phyloP scores from a whole-genome alignment of 2,888 invertebrate genomes.

The Limnephilus rhombicus region DNA sequence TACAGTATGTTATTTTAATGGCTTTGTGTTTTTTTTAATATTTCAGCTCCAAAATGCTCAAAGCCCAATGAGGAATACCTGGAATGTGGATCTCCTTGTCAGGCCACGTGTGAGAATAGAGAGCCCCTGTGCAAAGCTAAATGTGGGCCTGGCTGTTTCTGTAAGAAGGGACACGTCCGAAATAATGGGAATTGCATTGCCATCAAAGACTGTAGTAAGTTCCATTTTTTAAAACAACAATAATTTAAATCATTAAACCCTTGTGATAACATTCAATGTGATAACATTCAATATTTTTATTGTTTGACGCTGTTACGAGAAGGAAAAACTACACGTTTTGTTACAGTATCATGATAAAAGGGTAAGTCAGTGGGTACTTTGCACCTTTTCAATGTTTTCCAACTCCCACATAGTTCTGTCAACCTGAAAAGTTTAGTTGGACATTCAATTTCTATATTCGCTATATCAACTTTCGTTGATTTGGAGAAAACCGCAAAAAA shows the following conservation, averaged over 20 bases:
- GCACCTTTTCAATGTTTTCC: too few relatives aligned
- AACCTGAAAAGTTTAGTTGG: too few relatives aligned
- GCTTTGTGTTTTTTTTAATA: not conserved
- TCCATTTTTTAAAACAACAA: not conserved
- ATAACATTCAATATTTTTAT: too few relatives aligned
- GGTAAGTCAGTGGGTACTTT: too few relatives aligned
- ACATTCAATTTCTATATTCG: too few relatives aligned
- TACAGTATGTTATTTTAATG: not conserved
- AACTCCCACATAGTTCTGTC: too few relatives aligned
- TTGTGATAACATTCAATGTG: too few relatives aligned
- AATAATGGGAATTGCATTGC: constrained; percentile 26
- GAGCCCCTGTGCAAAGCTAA: not conserved
- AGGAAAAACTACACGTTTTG: not conserved
- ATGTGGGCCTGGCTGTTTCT: constrained; percentile 39
- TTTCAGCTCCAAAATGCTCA: constrained; percentile 23
- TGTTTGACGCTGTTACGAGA: too few relatives aligned
- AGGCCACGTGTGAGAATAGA: constrained; percentile 2
- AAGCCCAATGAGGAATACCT: constrained; percentile 28
- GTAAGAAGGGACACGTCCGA: constrained; percentile 39
- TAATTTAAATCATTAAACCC: not conserved
- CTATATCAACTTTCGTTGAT: too few relatives aligned
- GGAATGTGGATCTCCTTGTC: constrained; percentile 31
- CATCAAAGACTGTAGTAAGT: constrained; percentile 22
- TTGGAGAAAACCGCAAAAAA: too few relatives aligned
- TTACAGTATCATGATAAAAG: too few relatives aligned